Evolutionary conservation across 1,140 invertebrate species (phyloP), one percentile per base, ranked within the genome.

Genomic region (Drosophila cardini): DNA sequence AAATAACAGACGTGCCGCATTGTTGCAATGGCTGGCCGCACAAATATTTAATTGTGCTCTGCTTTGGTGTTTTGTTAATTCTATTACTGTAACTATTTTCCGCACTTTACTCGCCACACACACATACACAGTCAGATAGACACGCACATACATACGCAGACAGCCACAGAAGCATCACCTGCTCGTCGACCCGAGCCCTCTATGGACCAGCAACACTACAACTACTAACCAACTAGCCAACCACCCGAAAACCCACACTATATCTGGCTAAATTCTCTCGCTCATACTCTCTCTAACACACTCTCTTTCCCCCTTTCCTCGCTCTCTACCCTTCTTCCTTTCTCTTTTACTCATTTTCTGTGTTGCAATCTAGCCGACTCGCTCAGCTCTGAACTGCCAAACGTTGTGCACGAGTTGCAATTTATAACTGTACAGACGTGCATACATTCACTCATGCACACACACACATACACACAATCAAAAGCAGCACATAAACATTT

Each of bases 371-470:
- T 55, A 42, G 70, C 46, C 53, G 65, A 45, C 52, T 61, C 72
- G 56, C 55, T 63, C 68, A 64, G 56, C 48, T 56, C 48, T 70
- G 71, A 45, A 50, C 72, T 48, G 63, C 61, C 82, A 72, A 81
- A 78, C 76, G 64, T 72, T 76, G 73, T 56, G 80, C 84, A 84
- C 84, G 77, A 89, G 63, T 60, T 89, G 84, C 84, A 89, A 89
- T 89, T 89, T 89, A 89, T 89, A 89, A 84, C 85, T 89, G 77
- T 75, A 89, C 67, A 89, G 75, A 89, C 84, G 84, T 87, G 83
- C 73, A 57, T n/a, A 18, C 15, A 13, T 11, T 9, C 62, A 13
- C 46, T 4, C 16, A n/a, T 21, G 5, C 58, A 43, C 52, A 50
- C 38, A 45, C 11, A 45, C 52, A 6, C 64, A 50, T n/a, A 26